Percentiles rank a stretch among this genome's conserved stretches.
phyloP scores from a whole-genome alignment of 2,797 vertebrate species.

The Bufotes viridis region DNA sequence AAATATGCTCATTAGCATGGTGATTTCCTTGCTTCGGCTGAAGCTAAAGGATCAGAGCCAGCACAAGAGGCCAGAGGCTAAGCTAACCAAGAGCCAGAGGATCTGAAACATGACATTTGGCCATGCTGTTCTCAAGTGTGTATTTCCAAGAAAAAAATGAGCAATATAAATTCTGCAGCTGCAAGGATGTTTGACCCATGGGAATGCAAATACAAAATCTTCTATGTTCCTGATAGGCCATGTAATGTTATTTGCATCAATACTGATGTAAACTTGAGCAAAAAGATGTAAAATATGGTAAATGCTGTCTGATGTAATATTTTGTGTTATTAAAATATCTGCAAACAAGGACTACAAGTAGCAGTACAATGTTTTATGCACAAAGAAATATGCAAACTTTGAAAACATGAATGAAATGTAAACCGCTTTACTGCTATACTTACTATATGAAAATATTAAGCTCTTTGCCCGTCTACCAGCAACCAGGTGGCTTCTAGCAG shows the following conservation, averaged over 20 bases:
- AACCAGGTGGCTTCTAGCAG: too few relatives aligned
- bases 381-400: too few relatives aligned
- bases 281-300: conserved; percentile 21
- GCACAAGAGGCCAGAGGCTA: conserved; percentile 32
- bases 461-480: too few relatives aligned
- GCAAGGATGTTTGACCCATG: conserved; percentile 48
- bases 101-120: conserved; percentile 33
- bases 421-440: too few relatives aligned
- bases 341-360: too few relatives aligned
- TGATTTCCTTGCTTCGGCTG: conserved; percentile 39
- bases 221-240: conserved; percentile 45
- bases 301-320: conserved; percentile 22
- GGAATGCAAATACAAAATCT: conserved; percentile 47
- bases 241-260: conserved; percentile 3
- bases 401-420: too few relatives aligned
- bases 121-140: conserved; percentile 52
- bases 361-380: too few relatives aligned
- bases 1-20: conserved; percentile 51
- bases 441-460: too few relatives aligned
- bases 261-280: conserved; percentile 43
- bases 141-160: conserved; percentile 52
- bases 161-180: conserved; percentile 57
- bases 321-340: conserved; percentile 1
- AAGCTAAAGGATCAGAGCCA: conserved; percentile 48
- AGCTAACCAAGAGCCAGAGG: conserved; percentile 21